Conservation (phyloP, 2,888 invertebrate genomes). For the Metopia argyrocephala region DNA sequence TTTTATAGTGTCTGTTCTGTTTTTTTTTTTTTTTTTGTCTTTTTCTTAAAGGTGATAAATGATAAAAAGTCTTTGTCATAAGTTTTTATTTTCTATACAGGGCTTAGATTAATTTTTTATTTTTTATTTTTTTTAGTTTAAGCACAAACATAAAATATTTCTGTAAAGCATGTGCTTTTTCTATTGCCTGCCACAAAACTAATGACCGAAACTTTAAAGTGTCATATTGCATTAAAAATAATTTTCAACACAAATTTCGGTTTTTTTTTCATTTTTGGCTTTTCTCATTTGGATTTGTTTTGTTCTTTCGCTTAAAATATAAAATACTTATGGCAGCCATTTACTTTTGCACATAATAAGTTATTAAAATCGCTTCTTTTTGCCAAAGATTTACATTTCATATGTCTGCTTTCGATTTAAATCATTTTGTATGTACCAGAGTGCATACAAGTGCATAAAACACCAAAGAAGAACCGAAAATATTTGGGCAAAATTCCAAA, state of each 20-base stretch:
- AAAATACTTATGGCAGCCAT: slow-evolving; percentile 48
- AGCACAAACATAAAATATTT: background rate
- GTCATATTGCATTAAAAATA: slow-evolving; percentile 48
- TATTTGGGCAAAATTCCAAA: slow-evolving; percentile 61
- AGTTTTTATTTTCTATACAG: background rate
- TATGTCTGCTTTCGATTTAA: slow-evolving; percentile 60
- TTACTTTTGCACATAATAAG: slow-evolving; percentile 56
- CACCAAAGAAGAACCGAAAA: slow-evolving; percentile 26
- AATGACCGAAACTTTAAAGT: slow-evolving; percentile 57
- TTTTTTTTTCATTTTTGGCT: slow-evolving; percentile 1
- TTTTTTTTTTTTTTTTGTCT: too few species aligned
- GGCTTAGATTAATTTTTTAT: background rate
- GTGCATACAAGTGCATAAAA: background rate
- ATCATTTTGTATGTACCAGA: slow-evolving; percentile 20
- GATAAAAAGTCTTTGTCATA: slow-evolving; percentile 26
- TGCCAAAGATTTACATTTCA: slow-evolving; percentile 54
- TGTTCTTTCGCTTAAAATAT: slow-evolving; percentile 20
- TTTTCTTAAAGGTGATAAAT: slow-evolving; percentile 61
- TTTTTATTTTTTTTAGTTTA: slow-evolving; percentile 9
- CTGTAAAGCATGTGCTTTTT: background rate
- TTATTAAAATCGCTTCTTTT: slow-evolving; percentile 42
- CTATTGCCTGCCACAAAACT: slow-evolving; percentile 47
- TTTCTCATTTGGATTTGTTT: slow-evolving; percentile 1
- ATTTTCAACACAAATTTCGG: too few species aligned
- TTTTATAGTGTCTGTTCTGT: too few species aligned